Base-by-base conservation (phyloP, 2,113 vertebrate genomes). In the Anhinga anhinga region DNA sequence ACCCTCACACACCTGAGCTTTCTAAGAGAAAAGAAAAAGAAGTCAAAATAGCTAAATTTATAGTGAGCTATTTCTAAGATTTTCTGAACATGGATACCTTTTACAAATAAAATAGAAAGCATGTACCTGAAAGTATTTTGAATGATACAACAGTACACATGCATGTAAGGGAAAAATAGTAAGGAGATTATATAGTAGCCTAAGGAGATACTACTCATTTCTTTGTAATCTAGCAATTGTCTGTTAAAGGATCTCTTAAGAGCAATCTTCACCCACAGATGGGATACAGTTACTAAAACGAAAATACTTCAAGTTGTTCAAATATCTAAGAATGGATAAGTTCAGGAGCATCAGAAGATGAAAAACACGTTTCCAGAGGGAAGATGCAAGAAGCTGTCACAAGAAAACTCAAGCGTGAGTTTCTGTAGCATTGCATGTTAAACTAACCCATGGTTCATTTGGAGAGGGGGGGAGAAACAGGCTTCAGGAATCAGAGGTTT, bases 381-480 rank as follows among this genome's bases (percentile, higher is more conserved):
- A 94, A 73, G 20, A 44, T 12, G 38, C 11, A 40, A n/a, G 27
- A 53, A 59, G 53, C 34, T 7, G 34, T 50, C 52, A 38, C 36
- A 61, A 13, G 22, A 32, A 59, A 78, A 55, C 7, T 34, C 13
- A 44, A 20, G 30, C 2, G 8, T 29, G n/a, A 36, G 9, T 45
- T 78, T 61, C 65, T 42, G 40, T 12, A 47, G 71, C 0, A 0
- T 13, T 44, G 53, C 3, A 1, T 4, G 12, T 44, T 34, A 69
- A 62, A 61, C 19, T 61, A 34, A 40, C 19, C 13, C 10, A 34
- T 4, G 11, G 21, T 4, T 49, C 13, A 5, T 10, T 36, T 32
- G 42, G 22, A 52, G 21, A 49, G 6, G 11, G 42, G 5, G 10
- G 13, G 38, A 40, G 22, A 70, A 74, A 32, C 11, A 30, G 29